These are phyloP conservation scores for Ernsta delagoae DNA, from an alignment of 2,888 invertebrate genomes.

Conservation along the genomic window DNA sequence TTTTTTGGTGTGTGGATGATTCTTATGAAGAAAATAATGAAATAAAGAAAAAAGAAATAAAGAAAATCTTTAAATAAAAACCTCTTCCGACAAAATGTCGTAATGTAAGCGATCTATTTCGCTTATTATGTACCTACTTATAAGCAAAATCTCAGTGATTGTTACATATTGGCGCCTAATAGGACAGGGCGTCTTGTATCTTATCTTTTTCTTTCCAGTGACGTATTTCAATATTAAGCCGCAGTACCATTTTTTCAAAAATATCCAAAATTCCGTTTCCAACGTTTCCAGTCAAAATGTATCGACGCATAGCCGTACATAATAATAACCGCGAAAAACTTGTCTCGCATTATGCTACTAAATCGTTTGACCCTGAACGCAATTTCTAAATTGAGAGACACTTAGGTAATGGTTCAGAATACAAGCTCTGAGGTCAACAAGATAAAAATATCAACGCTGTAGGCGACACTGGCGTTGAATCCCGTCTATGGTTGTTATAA, in stretches of 20 bases:
- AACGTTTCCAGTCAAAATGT: not conserved
- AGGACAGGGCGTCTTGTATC: too few species aligned
- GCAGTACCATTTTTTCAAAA: too few species aligned
- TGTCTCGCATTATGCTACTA: slow-evolving; percentile 5
- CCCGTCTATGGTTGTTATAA: not conserved
- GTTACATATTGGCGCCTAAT: too few species aligned
- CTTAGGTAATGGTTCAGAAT: slow-evolving; percentile 5
- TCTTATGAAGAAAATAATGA: not conserved
- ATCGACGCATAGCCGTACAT: not conserved
- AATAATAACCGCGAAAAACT: not conserved
- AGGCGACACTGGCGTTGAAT: not conserved
- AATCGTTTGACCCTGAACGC: slow-evolving; percentile 24
- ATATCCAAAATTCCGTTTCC: too few species aligned
- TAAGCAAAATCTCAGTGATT: too few species aligned
- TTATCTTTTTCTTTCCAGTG: too few species aligned
- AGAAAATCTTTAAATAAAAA: too few species aligned
- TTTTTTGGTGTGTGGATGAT: too few species aligned
- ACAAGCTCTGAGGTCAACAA: slow-evolving; percentile 7
- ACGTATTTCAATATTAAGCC: not conserved
- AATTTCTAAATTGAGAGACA: slow-evolving; percentile 18
- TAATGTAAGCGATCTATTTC: too few species aligned
- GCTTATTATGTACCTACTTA: too few species aligned
- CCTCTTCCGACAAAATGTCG: too few species aligned
- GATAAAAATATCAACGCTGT: slow-evolving; percentile 6
- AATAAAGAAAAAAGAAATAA: too few species aligned